Percentiles rank a stretch among this genome's conserved stretches.
Evolutionary conservation across 1,140 invertebrate genomes (phyloP).

Genomic region (Caenorhabditis elegans): WBcel235 BX284605.5:5592501-5593000

Average conservation of each 20-base stretch:
- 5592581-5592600: no score
- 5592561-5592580: no score
- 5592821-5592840: not conserved
- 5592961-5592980: conserved; percentile 40
- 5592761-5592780: not conserved
- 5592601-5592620: not conserved
- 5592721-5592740: not conserved
- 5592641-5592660: not conserved
- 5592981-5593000: conserved; percentile 19
- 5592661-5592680: no score
- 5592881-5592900: conserved; percentile 6
- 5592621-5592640: not conserved
- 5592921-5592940: not conserved
- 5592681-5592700: not conserved
- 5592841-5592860: not conserved
- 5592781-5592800: not conserved
- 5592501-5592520: not conserved
- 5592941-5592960: not conserved
- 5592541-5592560: no score
- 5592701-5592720: not conserved
- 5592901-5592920: not conserved
- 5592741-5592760: not conserved
- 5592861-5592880: not conserved
- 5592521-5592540: not conserved
- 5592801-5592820: not conserved